A percentile compares a stretch with the other conserved stretches of the same genome.
Evolutionary conservation across 2,113 vertebrate species (phyloP).

Genomic region (Noturus placidus): DNA sequence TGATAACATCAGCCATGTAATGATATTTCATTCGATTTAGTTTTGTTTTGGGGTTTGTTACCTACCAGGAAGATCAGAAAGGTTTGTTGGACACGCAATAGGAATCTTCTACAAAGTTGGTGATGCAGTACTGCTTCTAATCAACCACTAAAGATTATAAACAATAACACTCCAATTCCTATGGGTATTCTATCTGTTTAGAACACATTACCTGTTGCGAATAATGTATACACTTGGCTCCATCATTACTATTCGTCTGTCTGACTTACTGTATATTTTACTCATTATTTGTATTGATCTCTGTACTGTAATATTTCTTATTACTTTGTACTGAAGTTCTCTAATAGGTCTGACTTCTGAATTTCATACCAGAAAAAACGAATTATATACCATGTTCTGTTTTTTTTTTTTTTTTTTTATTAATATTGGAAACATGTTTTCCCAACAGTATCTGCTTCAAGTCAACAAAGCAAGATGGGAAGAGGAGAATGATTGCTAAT

Average conservation of each 20-base stretch:
- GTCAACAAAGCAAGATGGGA: neutral
- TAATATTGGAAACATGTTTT: neutral
- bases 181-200: neutral
- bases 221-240: neutral
- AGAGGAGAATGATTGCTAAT: neutral
- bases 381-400: neutral
- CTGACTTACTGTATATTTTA: neutral
- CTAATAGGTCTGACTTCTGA: neutral
- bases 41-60: too few species aligned
- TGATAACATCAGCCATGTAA: neutral
- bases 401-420: neutral
- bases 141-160: too few species aligned
- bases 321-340: neutral
- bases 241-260: neutral
- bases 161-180: too few species aligned
- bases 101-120: too few species aligned
- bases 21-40: neutral
- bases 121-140: too few species aligned
- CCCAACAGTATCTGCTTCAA: neutral
- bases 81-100: too few species aligned
- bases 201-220: neutral
- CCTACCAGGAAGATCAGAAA: too few species aligned
- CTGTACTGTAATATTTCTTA: neutral
- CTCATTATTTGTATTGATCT: neutral
- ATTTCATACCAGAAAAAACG: neutral